These are phyloP conservation scores for Eulemur rubriventer DNA, from an alignment of 2,797 vertebrate species.

Conservation along the genomic window DNA sequence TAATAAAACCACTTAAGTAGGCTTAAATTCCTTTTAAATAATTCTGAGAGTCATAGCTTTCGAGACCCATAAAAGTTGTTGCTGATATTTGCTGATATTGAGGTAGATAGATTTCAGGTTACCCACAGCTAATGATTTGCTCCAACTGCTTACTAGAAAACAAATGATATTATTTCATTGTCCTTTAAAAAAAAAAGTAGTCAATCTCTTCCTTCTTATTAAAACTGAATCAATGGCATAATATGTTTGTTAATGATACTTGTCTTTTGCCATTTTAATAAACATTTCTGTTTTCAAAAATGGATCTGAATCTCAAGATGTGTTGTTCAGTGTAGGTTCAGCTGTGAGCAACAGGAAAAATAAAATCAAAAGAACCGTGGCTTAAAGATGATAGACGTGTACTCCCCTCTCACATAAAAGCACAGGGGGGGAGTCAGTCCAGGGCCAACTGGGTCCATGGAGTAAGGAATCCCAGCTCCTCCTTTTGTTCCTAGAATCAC, in stretches of 20 bases:
- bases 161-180: background rate
- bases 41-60: background rate
- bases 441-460: background rate
- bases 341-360: background rate
- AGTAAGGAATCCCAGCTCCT: background rate
- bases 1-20: background rate
- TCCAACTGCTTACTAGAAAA: background rate
- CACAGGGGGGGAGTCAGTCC: background rate
- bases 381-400: background rate
- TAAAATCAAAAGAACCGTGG: background rate
- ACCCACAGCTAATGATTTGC: background rate
- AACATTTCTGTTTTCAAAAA: background rate
- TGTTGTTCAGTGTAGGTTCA: background rate
- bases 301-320: background rate
- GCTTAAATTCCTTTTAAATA: background rate
- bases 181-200: background rate
- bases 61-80: background rate
- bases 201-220: background rate
- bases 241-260: background rate
- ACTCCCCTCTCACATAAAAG: background rate
- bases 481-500: background rate
- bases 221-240: background rate
- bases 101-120: background rate
- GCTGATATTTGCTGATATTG: background rate
- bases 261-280: constrained; percentile 4